A percentile compares a stretch with the other conserved stretches of the same genome.
phyloP scores from a whole-genome alignment of 2,113 vertebrate species.

The Dinomys branickii region DNA sequence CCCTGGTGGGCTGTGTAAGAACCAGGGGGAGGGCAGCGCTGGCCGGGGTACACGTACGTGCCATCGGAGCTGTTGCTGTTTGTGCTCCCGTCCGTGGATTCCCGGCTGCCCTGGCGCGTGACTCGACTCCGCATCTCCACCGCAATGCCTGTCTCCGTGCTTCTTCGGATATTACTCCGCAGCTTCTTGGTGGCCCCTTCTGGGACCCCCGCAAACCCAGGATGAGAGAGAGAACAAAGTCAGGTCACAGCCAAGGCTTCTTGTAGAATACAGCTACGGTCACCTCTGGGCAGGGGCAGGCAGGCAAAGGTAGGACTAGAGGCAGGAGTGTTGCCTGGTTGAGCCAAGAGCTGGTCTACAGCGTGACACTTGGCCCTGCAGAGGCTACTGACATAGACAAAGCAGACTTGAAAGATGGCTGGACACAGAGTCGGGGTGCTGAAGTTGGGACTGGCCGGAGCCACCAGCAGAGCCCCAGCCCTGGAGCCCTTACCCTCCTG shows the following conservation, averaged over 20 bases:
- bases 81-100: conserved; percentile 98
- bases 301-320: neutral
- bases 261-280: neutral
- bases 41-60: conserved; percentile 91
- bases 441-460: no score
- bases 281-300: neutral
- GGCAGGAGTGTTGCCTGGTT: neutral
- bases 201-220: conserved; percentile 72
- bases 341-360: neutral
- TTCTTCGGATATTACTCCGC: conserved; percentile 96
- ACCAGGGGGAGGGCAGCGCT: neutral
- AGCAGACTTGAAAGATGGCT: neutral
- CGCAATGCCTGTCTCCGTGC: conserved; percentile 98
- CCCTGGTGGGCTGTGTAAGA: neutral
- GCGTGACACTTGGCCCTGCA: neutral
- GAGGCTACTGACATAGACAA: neutral
- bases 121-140: conserved; percentile 98
- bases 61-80: conserved; percentile 99
- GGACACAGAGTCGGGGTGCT: neutral
- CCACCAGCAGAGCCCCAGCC: neutral
- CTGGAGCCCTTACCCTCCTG: neutral
- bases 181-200: conserved; percentile 97
- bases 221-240: conserved; percentile 43
- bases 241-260: neutral
- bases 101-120: conserved; percentile 96